Percentiles rank a stretch among this genome's conserved stretches.
Evolutionary conservation across 2,888 invertebrate species (phyloP).

Genomic region (Beris chalybata): DNA sequence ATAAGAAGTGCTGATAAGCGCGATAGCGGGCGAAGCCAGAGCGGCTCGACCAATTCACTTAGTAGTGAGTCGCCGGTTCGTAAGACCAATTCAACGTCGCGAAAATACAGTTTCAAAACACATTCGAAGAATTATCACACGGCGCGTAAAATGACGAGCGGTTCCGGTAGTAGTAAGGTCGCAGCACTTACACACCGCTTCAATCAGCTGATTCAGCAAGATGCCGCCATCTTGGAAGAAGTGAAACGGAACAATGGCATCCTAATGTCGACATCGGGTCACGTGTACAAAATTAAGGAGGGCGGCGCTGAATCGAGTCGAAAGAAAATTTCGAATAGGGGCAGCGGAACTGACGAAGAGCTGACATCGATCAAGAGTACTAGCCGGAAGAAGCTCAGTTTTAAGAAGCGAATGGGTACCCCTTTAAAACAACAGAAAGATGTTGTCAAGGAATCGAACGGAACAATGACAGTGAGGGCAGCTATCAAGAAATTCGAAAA

Average conservation of each 20-base stretch:
- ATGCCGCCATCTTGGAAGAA: conserved; percentile 57
- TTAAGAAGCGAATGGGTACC: conserved; percentile 6
- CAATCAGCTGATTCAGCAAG: conserved; percentile 63
- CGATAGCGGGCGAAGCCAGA: conserved; percentile 34
- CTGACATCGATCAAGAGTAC: conserved; percentile 11
- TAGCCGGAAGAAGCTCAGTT: conserved; percentile 21
- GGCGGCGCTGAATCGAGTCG: background rate
- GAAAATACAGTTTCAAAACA: conserved; percentile 56
- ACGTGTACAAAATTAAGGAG: conserved; percentile 53
- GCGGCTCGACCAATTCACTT: conserved; percentile 36
- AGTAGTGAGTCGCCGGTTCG: conserved; percentile 36
- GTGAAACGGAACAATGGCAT: conserved; percentile 63
- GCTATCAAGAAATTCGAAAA: conserved; percentile 39
- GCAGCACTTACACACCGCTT: conserved; percentile 71
- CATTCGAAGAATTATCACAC: conserved; percentile 48
- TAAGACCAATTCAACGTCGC: conserved; percentile 42
- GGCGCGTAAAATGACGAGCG: conserved; percentile 46
- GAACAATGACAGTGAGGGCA: conserved; percentile 34
- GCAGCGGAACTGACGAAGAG: conserved; percentile 27
- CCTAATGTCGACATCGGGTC: conserved; percentile 52
- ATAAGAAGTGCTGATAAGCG: conserved; percentile 35
- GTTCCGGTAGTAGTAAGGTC: conserved; percentile 59
- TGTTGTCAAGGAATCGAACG: background rate
- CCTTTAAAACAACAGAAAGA: background rate
- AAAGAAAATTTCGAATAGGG: conserved; percentile 6